Evolutionary conservation across 1,140 invertebrate species (phyloP), one percentile per base, ranked within the genome.

Genomic region (Polypedilum vanderplanki): DNA sequence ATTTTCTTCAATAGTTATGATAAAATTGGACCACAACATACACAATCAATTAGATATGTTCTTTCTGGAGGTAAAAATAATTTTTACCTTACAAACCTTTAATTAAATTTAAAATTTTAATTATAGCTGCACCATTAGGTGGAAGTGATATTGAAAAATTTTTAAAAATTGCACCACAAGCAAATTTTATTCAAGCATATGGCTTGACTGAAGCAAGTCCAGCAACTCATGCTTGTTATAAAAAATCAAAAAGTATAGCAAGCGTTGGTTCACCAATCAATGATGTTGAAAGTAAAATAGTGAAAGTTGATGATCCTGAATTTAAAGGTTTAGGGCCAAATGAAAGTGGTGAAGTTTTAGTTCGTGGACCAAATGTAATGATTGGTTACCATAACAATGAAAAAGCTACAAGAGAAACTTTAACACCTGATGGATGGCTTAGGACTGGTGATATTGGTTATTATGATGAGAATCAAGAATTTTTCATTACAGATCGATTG

Each of bases 341-440:
- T 65, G 77, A 88, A 82, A 80, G 81, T 18, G 91, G 91, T 1
- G 90, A 92, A 83, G 80, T 92, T 0, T 85, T 87, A 78, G 78
- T 91, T 0, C 85, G 83, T 78, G 90, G 90, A 24, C 89, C 89
- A 17, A 88, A 91, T 81, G 84, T 90, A 7, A 91, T 90, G 90
- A 86, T 86, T 77, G 91, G 91, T 0, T 94, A 94, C 81, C 85
- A 85, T 41, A 87, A 91, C 40, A 91, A 93, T 77, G 84, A 86
- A 7, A 78, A 88, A 78, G 90, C 90, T 7, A 93, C 91, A 0
- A 82, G 83, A 1, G 86, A 89, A 46, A 87, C 84, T 0, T 84
- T 93, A 3, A 84, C 86, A 7, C 76, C 81, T 1, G 87, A 91
- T 75, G 90, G 89, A 1, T 96, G 91, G 91, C 83, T 94, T 20